Evolutionary conservation across 2,888 invertebrate genomes (phyloP).

Genomic region (Ligdia adustata): DNA sequence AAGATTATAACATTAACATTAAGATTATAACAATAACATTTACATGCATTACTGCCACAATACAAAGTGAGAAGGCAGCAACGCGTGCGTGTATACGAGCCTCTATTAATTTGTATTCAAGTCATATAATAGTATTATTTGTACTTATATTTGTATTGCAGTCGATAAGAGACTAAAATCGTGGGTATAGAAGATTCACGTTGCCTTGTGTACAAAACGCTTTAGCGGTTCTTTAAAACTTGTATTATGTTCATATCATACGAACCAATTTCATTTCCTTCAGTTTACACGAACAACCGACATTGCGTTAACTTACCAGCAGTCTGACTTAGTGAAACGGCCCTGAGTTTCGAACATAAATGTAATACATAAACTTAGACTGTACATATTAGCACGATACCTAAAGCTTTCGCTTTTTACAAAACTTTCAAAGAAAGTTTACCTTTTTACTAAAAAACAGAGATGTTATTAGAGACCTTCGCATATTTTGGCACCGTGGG

Average conservation of each 20-base stretch:
- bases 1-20: too few species aligned
- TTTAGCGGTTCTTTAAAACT: neutral
- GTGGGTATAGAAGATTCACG: too few species aligned
- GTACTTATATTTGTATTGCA: too few species aligned
- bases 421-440: conserved; percentile 24
- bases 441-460: conserved; percentile 29
- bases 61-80: too few species aligned
- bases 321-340: conserved; percentile 26
- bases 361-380: conserved; percentile 20
- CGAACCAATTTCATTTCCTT: conserved; percentile 32
- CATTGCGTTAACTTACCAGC: conserved; percentile 24
- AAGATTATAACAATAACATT: too few species aligned
- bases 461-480: conserved; percentile 33
- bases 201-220: too few species aligned
- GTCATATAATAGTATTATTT: too few species aligned
- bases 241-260: conserved; percentile 15
- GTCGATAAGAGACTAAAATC: too few species aligned
- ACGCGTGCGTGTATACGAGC: too few species aligned
- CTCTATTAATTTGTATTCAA: too few species aligned
- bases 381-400: conserved; percentile 1
- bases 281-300: conserved; percentile 28
- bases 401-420: conserved; percentile 19
- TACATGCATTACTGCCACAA: too few species aligned
- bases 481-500: conserved; percentile 28
- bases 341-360: conserved; percentile 14